These are phyloP conservation scores for Nilaparvata lugens DNA, from an alignment of 1,140 invertebrate species.

Conservation along the genomic window DNA sequence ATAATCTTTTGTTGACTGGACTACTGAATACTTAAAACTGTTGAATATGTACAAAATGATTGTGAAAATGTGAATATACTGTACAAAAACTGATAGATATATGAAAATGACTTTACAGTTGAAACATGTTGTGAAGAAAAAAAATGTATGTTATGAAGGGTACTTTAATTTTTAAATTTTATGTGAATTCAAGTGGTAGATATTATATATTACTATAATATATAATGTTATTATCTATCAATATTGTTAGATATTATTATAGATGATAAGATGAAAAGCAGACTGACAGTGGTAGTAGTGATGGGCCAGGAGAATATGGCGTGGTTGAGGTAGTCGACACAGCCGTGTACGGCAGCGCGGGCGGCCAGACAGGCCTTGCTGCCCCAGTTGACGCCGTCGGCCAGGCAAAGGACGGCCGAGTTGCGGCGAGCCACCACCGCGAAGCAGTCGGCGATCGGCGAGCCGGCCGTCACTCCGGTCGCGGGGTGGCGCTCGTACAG, in stretches of 20 bases:
- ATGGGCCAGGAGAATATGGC: slow-evolving; percentile 49
- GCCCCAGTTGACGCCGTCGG: slow-evolving; percentile 93
- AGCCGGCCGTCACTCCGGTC: slow-evolving; percentile 64
- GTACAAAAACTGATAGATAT: no score
- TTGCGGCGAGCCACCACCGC: slow-evolving; percentile 70
- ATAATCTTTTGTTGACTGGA: no score
- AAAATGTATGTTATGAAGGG: no score
- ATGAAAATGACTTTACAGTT: no score
- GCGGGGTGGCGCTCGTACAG: slow-evolving; percentile 72
- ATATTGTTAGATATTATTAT: background rate
- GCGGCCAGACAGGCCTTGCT: slow-evolving; percentile 81
- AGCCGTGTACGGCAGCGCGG: slow-evolving; percentile 77
- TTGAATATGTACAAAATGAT: no score
- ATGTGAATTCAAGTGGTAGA: no score
- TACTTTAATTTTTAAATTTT: no score
- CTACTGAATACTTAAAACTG: no score
- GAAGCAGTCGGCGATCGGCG: slow-evolving; percentile 87
- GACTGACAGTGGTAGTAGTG: slow-evolving; percentile 26
- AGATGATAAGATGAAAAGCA: background rate
- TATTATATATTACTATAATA: no score
- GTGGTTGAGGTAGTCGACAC: slow-evolving; percentile 75
- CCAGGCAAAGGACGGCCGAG: slow-evolving; percentile 71
- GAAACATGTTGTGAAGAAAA: no score
- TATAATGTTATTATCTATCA: no score
- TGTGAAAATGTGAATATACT: no score